phyloP scores from a whole-genome alignment of 1,140 invertebrate species.

The Venustaconcha ellipsiformis region DNA sequence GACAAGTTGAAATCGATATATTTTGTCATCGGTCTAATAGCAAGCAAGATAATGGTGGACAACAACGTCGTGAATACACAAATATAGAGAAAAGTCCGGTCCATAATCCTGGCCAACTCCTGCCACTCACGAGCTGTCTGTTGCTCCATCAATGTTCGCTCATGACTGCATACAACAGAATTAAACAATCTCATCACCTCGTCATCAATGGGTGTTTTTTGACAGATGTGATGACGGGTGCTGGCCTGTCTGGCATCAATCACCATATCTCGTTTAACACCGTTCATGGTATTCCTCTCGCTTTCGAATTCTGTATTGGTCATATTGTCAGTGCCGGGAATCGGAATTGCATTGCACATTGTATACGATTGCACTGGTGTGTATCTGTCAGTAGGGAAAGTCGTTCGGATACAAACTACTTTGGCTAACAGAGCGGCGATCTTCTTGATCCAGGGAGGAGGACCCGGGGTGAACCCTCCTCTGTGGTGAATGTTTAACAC shows the following conservation, averaged over 20 bases:
- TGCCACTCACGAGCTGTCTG: constrained; percentile 54
- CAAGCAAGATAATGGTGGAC: constrained; percentile 50
- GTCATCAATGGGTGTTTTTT: constrained; percentile 39
- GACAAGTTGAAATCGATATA: constrained; percentile 9
- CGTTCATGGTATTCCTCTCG: not conserved
- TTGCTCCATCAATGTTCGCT: constrained; percentile 40
- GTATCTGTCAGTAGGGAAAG: constrained; percentile 13
- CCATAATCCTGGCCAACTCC: constrained; percentile 56
- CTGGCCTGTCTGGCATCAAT: not conserved
- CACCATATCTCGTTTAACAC: not conserved
- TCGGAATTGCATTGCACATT: constrained; percentile 2
- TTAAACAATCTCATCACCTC: constrained; percentile 54
- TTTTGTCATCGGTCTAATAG: constrained; percentile 60
- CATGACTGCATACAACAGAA: constrained; percentile 48
- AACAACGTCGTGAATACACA: constrained; percentile 48
- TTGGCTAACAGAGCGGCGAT: constrained; percentile 31
- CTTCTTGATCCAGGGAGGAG: constrained; percentile 48
- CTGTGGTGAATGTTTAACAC: constrained; percentile 67
- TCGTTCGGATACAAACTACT: constrained; percentile 45
- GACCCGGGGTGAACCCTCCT: constrained; percentile 45
- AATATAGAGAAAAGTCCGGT: constrained; percentile 53
- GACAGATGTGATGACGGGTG: constrained; percentile 14
- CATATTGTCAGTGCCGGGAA: not conserved
- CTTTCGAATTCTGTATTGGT: not conserved
- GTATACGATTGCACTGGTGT: constrained; percentile 10